A percentile compares a stretch with the other conserved stretches of the same genome.
Conservation (phyloP, 2,113 vertebrate species). For the Python bivittatus region DNA sequence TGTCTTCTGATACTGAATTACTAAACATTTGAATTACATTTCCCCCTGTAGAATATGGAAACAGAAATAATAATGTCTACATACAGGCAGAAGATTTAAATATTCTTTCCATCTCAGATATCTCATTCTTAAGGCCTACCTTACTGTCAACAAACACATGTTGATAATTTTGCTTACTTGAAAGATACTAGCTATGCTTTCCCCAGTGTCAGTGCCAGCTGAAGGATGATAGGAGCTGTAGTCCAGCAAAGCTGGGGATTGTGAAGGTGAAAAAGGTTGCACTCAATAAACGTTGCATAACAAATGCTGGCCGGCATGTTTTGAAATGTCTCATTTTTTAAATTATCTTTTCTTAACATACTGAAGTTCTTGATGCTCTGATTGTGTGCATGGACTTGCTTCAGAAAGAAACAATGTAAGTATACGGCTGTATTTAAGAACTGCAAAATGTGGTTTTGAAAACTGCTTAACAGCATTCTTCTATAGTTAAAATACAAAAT, state of each 20-base stretch:
- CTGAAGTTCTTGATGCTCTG: constrained; percentile 90
- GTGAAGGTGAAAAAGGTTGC: not conserved
- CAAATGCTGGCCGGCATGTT: not conserved
- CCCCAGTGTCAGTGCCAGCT: not conserved
- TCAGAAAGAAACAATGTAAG: constrained; percentile 84
- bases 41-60: not conserved
- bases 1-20: constrained; percentile 27
- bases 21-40: not conserved
- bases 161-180: not conserved
- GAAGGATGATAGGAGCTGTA: not conserved
- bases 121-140: not conserved
- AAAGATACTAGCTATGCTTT: not conserved
- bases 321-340: not conserved
- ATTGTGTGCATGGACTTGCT: constrained; percentile 96
- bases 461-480: constrained; percentile 4
- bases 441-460: not conserved
- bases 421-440: constrained; percentile 33
- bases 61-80: constrained; percentile 8
- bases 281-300: not conserved
- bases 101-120: not conserved
- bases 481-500: not conserved
- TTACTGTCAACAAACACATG: not conserved
- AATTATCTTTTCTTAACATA: constrained; percentile 59
- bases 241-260: not conserved
- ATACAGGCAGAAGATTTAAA: not conserved